Evolutionary conservation across 2,797 vertebrate genomes (phyloP), one percentile per base, ranked within the genome.

Genomic region (Anguilla megastoma): DNA sequence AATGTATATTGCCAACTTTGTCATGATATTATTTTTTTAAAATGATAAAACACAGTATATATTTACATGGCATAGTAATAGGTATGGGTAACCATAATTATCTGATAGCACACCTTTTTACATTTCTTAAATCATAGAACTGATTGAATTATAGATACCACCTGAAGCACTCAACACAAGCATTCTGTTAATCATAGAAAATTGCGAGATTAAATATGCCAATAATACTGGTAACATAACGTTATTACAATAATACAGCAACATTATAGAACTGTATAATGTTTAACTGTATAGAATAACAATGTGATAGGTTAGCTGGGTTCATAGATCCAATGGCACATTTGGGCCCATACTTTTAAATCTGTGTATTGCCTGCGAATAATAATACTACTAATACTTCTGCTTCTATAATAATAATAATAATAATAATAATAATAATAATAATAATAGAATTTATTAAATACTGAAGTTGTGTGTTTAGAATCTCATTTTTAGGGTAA

Each of bases 91-190:
- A 21, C 33, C 33, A 54, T 54, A 58, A 58, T 60, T 60, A 54
- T 52, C 82, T 60, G 33, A 33, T 58, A 85, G 52, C 50, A 85
- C 16, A 50, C 16, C 3, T 79, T 82, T 82, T 45, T 45, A 71
- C 60, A 69, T 48, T 71, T n/a, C 30, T 14, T 71, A 30, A 86
- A 71, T 86, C 85, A 86, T 86, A 86, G 50, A 69, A 86, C 85
- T 86, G 85, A 86, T 86, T 86, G 60, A 86, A 86, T 85, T 82
- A 82, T 14, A n/a, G 41, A 82, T n/a, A 82, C 41, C 41, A 82
- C 79, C 79, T 24, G 21, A 50, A 82, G 45, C 45, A 82, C 74
- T 18, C 6, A n/a, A n/a, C 6, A 48, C 45, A 33, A 79, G 12
- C 16, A 74, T 12, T 45, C 74, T 41, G 14, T 79, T 50, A 82